Conservation (phyloP, 1,140 invertebrate genomes). For the Myzus persicae region DNA sequence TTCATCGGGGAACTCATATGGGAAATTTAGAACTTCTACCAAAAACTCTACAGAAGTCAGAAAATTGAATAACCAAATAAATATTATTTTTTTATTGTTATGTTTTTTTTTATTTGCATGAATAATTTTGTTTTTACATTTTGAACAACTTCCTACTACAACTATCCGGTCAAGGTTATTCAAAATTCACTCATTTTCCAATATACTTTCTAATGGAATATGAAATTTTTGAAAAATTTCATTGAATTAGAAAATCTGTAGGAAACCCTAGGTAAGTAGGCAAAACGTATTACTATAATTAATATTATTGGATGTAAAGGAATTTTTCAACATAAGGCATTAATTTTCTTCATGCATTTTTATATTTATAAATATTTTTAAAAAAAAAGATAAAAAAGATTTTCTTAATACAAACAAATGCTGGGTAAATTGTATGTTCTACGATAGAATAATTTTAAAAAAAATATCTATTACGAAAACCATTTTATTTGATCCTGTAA, state of each 20-base stretch:
- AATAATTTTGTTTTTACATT: neutral
- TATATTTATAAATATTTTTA: neutral
- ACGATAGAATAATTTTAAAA: no score
- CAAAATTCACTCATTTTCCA: neutral
- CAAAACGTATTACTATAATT: neutral
- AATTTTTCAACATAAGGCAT: neutral
- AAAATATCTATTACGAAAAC: neutral
- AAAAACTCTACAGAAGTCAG: neutral
- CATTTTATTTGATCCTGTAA: neutral
- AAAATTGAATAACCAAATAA: neutral
- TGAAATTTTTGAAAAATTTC: no score
- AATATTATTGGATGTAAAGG: neutral
- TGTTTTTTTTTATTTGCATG: no score
- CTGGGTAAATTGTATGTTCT: no score
- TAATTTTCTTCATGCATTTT: neutral
- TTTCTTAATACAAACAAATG: no score
- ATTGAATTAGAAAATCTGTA: neutral
- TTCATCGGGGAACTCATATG: neutral
- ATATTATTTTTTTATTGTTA: neutral
- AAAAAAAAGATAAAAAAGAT: no score
- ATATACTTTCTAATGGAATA: neutral
- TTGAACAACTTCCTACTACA: neutral
- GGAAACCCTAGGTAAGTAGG: neutral
- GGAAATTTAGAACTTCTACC: neutral
- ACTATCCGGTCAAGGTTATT: neutral